phyloP scores from a whole-genome alignment of 2,888 invertebrate species.

The Nephrocerus scutellatus region DNA sequence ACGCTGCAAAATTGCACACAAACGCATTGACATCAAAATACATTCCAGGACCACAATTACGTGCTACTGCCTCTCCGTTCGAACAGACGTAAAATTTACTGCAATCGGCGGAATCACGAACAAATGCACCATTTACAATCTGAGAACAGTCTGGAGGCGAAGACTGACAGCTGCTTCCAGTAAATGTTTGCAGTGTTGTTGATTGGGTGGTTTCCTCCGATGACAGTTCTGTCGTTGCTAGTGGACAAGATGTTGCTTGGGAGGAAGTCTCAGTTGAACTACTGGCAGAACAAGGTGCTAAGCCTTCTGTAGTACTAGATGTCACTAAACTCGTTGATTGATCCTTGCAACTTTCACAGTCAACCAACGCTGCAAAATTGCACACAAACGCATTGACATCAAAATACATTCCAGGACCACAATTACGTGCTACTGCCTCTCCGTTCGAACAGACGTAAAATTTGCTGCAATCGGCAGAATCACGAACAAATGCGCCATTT shows the following conservation, averaged over 20 bases:
- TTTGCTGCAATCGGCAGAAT: conserved; percentile 1
- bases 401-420: background rate
- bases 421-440: background rate
- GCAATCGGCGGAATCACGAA: background rate
- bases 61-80: background rate
- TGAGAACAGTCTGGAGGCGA: conserved; percentile 1
- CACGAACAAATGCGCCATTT: background rate
- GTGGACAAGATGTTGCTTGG: too few relatives aligned
- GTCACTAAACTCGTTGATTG: too few relatives aligned
- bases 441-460: conserved; percentile 2
- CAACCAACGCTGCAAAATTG: conserved; percentile 1
- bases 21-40: background rate
- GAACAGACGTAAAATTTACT: conserved; percentile 2
- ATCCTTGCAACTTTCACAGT: conserved; percentile 3
- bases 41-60: background rate
- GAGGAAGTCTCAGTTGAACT: too few relatives aligned
- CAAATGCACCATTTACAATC: background rate
- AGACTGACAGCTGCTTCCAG: conserved; percentile 1
- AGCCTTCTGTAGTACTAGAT: too few relatives aligned
- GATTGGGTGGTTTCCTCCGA: too few relatives aligned
- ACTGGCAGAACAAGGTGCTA: too few relatives aligned
- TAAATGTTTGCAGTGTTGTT: too few relatives aligned
- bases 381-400: background rate
- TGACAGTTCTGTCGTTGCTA: too few relatives aligned
- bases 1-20: conserved; percentile 2